These are phyloP conservation scores for Pygmarrhopalites habei DNA, from an alignment of 1,140 invertebrate genomes.

Conservation along the genomic window DNA sequence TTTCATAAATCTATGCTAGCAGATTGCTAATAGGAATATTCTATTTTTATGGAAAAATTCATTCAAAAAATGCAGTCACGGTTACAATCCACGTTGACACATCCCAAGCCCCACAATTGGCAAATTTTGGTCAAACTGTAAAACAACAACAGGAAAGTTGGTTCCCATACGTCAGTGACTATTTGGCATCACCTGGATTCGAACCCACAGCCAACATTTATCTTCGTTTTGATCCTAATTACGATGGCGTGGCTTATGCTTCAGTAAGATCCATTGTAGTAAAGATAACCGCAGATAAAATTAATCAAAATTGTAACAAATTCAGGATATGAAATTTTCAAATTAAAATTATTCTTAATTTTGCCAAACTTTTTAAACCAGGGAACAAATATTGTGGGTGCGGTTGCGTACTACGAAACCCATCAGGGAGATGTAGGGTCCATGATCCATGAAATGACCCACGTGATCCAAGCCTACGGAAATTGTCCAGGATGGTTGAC, in stretches of 20 bases:
- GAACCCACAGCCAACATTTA: not conserved
- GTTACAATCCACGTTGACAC: not conserved
- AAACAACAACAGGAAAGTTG: not conserved
- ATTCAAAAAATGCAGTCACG: not conserved
- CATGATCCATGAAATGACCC: conserved; percentile 20
- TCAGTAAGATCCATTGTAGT: no score
- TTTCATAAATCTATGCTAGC: no score
- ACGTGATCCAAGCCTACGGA: conserved; percentile 14
- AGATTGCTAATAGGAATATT: no score
- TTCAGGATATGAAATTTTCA: no score
- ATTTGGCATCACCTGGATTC: conserved; percentile 3
- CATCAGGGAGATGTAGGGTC: conserved; percentile 14
- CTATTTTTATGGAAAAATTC: no score
- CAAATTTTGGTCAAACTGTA: not conserved
- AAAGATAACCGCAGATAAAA: no score
- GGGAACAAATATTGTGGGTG: conserved; percentile 11
- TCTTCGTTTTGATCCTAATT: conserved; percentile 18
- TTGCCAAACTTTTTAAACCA: no score
- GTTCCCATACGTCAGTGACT: not conserved
- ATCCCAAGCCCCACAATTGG: not conserved
- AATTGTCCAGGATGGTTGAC: conserved; percentile 6
- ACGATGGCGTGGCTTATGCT: conserved; percentile 22
- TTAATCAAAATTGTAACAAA: no score
- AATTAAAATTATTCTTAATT: no score
- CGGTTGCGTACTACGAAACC: conserved; percentile 6